Percentiles rank a stretch among this genome's conserved stretches.
Conservation (phyloP, 2,888 invertebrate genomes). For the Sesamia inferens region DNA sequence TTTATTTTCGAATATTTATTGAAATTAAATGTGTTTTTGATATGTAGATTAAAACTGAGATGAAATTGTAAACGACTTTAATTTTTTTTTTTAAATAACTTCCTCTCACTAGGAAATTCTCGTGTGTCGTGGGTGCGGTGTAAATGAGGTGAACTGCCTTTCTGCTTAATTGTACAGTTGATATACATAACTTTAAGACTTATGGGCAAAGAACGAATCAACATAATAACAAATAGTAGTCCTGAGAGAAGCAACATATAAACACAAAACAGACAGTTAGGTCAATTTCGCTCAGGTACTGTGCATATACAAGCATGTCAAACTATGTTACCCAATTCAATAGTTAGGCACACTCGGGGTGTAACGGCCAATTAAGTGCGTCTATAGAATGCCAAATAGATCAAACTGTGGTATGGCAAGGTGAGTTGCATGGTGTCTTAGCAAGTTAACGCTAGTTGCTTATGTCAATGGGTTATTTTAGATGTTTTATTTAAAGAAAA, state of each 20-base stretch:
- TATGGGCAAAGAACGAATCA: not conserved
- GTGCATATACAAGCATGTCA: constrained; percentile 21
- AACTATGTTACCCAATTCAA: constrained; percentile 23
- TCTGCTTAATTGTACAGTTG: not conserved
- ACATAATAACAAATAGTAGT: not conserved
- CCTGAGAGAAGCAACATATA: not conserved
- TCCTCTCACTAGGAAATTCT: too few species aligned
- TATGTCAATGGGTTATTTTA: not conserved
- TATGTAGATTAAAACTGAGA: too few species aligned
- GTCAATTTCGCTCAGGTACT: not conserved
- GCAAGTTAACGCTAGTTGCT: not conserved
- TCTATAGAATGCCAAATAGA: constrained; percentile 4
- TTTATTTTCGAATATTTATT: too few species aligned
- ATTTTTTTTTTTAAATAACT: too few species aligned
- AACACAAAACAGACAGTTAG: not conserved
- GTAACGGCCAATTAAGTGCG: constrained; percentile 17
- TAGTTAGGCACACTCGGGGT: not conserved
- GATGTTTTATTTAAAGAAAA: not conserved
- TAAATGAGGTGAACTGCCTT: too few species aligned
- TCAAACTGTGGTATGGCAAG: too few species aligned
- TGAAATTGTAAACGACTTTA: too few species aligned
- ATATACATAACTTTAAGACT: not conserved
- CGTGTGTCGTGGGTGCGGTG: too few species aligned
- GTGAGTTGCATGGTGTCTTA: too few species aligned
- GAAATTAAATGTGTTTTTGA: too few species aligned